Percentiles rank a stretch among this genome's conserved stretches.
Evolutionary conservation across 2,888 invertebrate genomes (phyloP).

Genomic region (Tortrix viridana): DNA sequence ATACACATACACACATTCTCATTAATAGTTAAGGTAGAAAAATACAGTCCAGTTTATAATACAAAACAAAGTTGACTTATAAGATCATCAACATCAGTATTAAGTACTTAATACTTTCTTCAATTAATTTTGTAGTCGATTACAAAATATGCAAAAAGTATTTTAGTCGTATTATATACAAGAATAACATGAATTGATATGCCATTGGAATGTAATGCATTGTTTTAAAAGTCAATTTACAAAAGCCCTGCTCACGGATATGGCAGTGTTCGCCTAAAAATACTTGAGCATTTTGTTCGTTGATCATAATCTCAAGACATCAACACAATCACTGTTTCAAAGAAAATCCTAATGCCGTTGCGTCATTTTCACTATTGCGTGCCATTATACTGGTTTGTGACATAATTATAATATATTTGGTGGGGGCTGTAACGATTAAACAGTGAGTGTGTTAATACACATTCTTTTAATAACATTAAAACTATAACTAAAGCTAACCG

Average conservation of each 20-base stretch:
- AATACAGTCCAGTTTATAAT: conserved; percentile 76
- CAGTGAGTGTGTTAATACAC: conserved; percentile 84
- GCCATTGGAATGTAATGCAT: conserved; percentile 44
- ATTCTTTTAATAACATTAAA: conserved; percentile 55
- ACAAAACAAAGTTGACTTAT: conserved; percentile 66
- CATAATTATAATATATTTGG: conserved; percentile 66
- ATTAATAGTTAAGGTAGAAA: conserved; percentile 48
- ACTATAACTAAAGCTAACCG: conserved; percentile 73
- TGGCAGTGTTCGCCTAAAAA: conserved; percentile 77
- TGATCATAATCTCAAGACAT: conserved; percentile 70
- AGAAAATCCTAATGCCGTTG: conserved; percentile 38
- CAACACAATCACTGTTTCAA: conserved; percentile 82
- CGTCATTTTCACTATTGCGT: conserved; percentile 32
- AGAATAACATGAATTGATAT: conserved; percentile 54
- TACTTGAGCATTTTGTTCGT: conserved; percentile 80
- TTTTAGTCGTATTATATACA: conserved; percentile 65
- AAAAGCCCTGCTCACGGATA: conserved; percentile 62
- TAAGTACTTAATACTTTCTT: conserved; percentile 34
- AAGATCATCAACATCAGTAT: conserved; percentile 52
- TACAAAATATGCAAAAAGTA: conserved; percentile 48
- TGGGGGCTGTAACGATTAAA: conserved; percentile 73
- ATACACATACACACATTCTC: conserved; percentile 52
- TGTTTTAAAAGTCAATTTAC: conserved; percentile 46
- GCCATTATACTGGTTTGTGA: conserved; percentile 51
- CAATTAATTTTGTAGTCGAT: conserved; percentile 27